Evolutionary conservation across 2,113 vertebrate genomes (phyloP), one percentile per base, ranked within the genome.

Genomic region (Coturnix japonica): DNA sequence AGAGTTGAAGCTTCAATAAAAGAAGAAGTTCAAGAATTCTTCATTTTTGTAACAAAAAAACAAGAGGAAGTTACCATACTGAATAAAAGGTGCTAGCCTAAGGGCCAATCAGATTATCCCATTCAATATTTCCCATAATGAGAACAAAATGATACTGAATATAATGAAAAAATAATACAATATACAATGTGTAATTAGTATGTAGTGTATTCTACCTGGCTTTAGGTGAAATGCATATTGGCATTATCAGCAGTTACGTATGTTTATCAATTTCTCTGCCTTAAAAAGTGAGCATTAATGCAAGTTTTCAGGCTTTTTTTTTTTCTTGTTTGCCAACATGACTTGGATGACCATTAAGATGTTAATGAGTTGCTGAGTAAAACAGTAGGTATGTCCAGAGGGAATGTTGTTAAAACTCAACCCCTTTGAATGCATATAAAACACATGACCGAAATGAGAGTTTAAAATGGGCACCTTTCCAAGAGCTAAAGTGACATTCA

Each of bases 331-430:
- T 56, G 66, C 56, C 74, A 77, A 80, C 59, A 77, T 87, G 81
- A 59, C 67, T 28, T 78, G 43, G 21, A 22, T 73, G 74, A 76
- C 59, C 7, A 4, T 61, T 39, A 66, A 16, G 63, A 25, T 72
- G 63, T 79, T 87, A 79, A 84, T 73, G 78, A 93, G 65, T n/a
- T 70, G 13, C 64, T 47, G 31, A 70, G 23, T 19, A 60, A 82
- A 91, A 4, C 47, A 54, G 79, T 15, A 16, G 47, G 59, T 81
- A 82, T 57, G 15, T 83, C 28, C 9, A 3, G n/a, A 41, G 61
- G 74, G 49, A 72, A 88, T 64, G 43, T 72, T 61, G n/a, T 37
- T 64, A 64, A 87, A 85, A 61, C 10, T 22, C 1, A 75, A 59
- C 4, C 25, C 41, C 9, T 81, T 54, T 33, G 73, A 88, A 33